These are phyloP conservation scores for Formica exsecta DNA, from an alignment of 1,140 invertebrate genomes.

Conservation along the genomic window DNA sequence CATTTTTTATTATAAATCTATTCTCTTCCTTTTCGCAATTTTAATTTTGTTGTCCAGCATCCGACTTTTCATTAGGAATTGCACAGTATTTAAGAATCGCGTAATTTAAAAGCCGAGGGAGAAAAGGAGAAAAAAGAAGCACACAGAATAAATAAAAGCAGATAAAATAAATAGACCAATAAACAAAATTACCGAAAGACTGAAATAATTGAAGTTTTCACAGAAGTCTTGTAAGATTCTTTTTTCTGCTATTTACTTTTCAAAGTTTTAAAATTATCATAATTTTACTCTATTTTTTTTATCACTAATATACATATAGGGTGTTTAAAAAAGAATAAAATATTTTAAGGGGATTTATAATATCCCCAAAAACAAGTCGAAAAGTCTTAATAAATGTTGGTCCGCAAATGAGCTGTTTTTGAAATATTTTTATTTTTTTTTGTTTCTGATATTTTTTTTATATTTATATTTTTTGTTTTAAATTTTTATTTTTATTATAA, in stretches of 20 bases:
- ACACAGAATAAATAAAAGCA: not conserved
- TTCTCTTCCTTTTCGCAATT: constrained; percentile 34
- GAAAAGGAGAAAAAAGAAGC: not conserved
- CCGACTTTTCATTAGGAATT: constrained; percentile 2
- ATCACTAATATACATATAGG: not conserved
- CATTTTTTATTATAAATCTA: not conserved
- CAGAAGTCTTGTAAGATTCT: not conserved
- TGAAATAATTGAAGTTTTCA: not conserved
- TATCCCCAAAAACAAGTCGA: not conserved
- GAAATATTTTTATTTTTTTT: too few relatives aligned
- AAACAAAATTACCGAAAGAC: not conserved
- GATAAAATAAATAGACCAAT: not conserved
- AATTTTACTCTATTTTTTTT: not conserved
- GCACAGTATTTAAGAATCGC: constrained; percentile 24
- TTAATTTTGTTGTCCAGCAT: not conserved
- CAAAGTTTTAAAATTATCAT: not conserved
- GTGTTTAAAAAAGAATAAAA: not conserved
- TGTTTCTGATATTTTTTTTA: too few relatives aligned
- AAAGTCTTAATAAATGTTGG: too few relatives aligned
- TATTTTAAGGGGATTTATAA: not conserved
- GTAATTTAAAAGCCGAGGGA: not conserved
- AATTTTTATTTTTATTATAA: constrained; percentile 11
- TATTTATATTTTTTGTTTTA: not conserved
- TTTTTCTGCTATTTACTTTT: not conserved
- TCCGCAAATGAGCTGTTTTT: too few relatives aligned